Conservation (phyloP, 2,888 invertebrate species). For the Andrena camellia region DNA sequence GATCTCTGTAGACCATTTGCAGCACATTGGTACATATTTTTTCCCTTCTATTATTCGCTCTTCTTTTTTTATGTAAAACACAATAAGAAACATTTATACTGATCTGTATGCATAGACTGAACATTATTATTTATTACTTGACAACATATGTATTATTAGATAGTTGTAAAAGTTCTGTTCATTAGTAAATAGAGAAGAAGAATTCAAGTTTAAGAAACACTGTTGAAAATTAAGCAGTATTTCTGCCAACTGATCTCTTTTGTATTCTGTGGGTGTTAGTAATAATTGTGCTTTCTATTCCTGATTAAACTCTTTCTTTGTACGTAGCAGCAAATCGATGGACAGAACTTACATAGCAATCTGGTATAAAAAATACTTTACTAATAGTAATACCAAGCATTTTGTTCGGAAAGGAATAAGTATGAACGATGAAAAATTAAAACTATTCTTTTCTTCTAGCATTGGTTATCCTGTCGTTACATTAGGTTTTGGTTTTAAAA, state of each 20-base stretch:
- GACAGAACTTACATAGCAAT: too few species aligned
- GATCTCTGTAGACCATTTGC: conserved; percentile 98
- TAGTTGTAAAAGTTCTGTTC: too few species aligned
- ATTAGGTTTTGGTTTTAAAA: conserved; percentile 97
- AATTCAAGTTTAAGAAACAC: too few species aligned
- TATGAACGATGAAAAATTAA: not conserved
- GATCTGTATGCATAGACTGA: not conserved
- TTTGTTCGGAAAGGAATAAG: not conserved
- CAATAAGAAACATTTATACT: not conserved
- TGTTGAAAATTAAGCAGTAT: too few species aligned
- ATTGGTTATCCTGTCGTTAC: conserved; percentile 98
- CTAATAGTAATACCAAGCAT: not conserved
- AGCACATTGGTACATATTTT: conserved; percentile 93
- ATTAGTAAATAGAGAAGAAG: too few species aligned
- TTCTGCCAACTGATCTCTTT: too few species aligned
- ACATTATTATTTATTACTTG: too few species aligned
- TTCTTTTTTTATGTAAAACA: not conserved
- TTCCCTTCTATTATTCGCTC: conserved; percentile 9
- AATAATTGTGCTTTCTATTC: too few species aligned
- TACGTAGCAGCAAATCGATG: too few species aligned
- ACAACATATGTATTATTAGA: too few species aligned
- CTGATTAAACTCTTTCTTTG: too few species aligned
- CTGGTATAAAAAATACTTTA: not conserved
- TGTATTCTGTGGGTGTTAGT: too few species aligned
- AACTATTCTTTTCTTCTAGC: conserved; percentile 85